These are phyloP conservation scores for Caenorhabditis imperialis DNA, from an alignment of 2,888 invertebrate genomes.

Conservation along the genomic window DNA sequence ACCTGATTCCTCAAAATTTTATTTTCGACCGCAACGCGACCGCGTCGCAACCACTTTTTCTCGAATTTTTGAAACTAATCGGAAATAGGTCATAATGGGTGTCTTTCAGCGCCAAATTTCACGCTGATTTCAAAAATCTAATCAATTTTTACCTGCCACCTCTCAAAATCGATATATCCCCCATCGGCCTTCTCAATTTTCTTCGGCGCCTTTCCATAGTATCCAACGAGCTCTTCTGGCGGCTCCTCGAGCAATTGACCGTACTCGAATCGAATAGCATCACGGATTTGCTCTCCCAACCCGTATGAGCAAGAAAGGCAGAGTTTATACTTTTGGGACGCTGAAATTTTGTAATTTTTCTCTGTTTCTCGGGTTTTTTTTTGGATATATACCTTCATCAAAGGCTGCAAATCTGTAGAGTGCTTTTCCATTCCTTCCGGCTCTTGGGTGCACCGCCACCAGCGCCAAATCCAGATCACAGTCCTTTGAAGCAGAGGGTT, in stretches of 20 bases:
- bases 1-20: too few relatives aligned
- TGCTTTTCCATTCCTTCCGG: constrained; percentile 41
- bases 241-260: constrained; percentile 41
- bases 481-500: constrained; percentile 72
- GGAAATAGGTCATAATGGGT: too few relatives aligned
- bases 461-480: constrained; percentile 73
- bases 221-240: constrained; percentile 31
- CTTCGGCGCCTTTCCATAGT: constrained; percentile 20
- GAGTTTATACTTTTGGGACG: constrained; percentile 20
- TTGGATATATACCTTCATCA: too few relatives aligned
- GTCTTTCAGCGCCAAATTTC: too few relatives aligned
- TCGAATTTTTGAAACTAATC: too few relatives aligned
- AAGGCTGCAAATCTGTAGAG: constrained; percentile 65
- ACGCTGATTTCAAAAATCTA: background rate
- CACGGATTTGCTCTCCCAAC: constrained; percentile 18
- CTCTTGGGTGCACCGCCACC: constrained; percentile 61
- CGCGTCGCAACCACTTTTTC: background rate
- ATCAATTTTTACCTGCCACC: constrained; percentile 33
- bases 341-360: too few relatives aligned
- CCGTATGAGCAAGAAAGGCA: constrained; percentile 39
- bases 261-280: constrained; percentile 23
- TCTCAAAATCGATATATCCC: constrained; percentile 57
- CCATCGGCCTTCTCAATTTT: constrained; percentile 33
- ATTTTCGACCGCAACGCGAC: background rate
- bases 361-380: background rate